Evolutionary conservation across 2,113 vertebrate genomes (phyloP), one percentile per base, ranked within the genome.

Genomic region (Sitta europaea): DNA sequence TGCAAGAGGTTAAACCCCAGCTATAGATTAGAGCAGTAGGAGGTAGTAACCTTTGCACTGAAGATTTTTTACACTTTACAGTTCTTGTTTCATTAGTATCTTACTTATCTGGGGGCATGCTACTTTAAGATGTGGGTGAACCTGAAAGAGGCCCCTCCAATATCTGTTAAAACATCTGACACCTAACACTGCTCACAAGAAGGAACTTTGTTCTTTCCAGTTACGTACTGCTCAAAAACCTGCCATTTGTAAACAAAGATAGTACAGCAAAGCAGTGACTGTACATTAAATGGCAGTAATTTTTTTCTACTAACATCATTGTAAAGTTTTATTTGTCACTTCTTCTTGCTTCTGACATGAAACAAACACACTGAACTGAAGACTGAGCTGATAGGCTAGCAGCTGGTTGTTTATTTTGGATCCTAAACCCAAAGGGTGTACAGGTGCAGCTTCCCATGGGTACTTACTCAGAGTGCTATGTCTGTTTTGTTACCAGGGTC

Each of bases 31-130:
- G n/a, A 86, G 71, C 27, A 1, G 90, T 63, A 80, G 85, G 92
- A 80, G 90, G 75, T 35, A 59, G 63, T 79, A 86, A 94, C 85
- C 90, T 96, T 89, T 95, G 89, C 61, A 65, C 92, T 85, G 51
- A 89, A 68, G 77, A 31, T 36, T 73, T 86, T 67, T 73, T 65
- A 14, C 22, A 15, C 73, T 77, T 70, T 7, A 17, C 42, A 38
- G 11, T 83, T 86, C 62, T 79, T 88, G 29, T 90, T 95, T 93
- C 29, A 23, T 92, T 9, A 0, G 9, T 12, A 53, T 27, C 42
- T 86, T 72, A 33, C 38, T 85, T 73, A 40, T 78, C 62, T 92
- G 38, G 17, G 58, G 43, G 6, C 35, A 48, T 12, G 10, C 40
- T 54, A 19, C 11, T 66, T 2, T 53, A 36, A 80, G n/a, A 57